Evolutionary conservation across 2,113 vertebrate species (phyloP).

Genomic region (Arenaria interpres): DNA sequence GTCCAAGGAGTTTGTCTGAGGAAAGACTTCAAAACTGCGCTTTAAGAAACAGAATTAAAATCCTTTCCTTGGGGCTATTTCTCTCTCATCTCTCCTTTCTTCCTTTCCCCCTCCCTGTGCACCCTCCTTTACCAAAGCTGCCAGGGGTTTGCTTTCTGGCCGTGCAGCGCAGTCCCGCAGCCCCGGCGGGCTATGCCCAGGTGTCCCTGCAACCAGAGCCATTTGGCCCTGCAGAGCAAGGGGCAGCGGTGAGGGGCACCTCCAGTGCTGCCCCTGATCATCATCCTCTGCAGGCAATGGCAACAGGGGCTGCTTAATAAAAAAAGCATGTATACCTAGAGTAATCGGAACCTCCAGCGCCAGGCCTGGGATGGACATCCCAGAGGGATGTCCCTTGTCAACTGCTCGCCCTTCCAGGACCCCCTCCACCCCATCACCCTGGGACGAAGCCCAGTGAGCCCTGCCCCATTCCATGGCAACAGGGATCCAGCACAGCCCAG

Average conservation of each 20-base stretch:
- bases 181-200: background rate
- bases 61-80: background rate
- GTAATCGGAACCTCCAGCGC: background rate
- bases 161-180: accelerated
- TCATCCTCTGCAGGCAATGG: background rate
- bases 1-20: background rate
- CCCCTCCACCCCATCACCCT: accelerated
- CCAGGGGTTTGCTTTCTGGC: background rate
- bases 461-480: background rate
- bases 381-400: background rate
- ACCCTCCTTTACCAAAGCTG: background rate
- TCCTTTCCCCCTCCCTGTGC: background rate
- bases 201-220: background rate
- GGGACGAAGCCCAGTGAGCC: accelerated
- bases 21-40: background rate
- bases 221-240: background rate
- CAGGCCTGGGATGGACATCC: background rate
- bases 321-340: accelerated
- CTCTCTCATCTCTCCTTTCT: background rate
- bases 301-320: background rate
- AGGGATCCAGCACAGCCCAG: background rate
- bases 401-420: background rate
- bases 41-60: background rate
- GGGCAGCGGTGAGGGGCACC: no score
- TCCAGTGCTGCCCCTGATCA: background rate